A percentile compares a stretch with the other conserved stretches of the same genome.
Conservation (phyloP, 2,888 invertebrate species). For the Sesamia inferens region DNA sequence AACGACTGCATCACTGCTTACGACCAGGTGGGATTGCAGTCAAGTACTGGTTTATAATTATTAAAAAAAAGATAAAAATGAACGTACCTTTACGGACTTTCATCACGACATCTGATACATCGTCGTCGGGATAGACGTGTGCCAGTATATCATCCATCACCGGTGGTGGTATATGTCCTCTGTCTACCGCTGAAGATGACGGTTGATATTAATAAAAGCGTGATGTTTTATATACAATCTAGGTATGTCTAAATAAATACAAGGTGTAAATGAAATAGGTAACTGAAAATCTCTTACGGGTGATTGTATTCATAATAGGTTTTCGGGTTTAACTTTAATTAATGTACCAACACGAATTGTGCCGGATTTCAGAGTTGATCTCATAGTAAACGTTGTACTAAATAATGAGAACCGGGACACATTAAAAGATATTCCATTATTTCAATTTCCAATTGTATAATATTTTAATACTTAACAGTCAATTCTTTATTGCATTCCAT, state of each 20-base stretch:
- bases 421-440: background rate
- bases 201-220: background rate
- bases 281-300: too few species aligned
- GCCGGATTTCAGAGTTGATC: background rate
- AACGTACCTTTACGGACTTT: conserved; percentile 29
- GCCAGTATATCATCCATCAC: conserved; percentile 42
- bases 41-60: too few species aligned
- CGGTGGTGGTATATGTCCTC: conserved; percentile 22
- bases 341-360: background rate
- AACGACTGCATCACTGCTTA: too few species aligned
- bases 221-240: background rate
- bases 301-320: too few species aligned
- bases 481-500: too few species aligned
- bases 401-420: background rate
- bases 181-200: conserved; percentile 27
- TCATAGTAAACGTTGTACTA: background rate
- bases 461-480: too few species aligned
- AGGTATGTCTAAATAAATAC: background rate
- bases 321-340: background rate
- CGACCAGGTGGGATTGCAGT: too few species aligned
- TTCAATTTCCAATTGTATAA: background rate
- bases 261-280: too few species aligned
- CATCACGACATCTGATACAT: conserved; percentile 31
- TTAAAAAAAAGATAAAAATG: background rate
- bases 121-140: conserved; percentile 43